A percentile compares a stretch with the other conserved stretches of the same genome.
Evolutionary conservation across 1,140 invertebrate genomes (phyloP).

Genomic region (Vanessa tameamea): DNA sequence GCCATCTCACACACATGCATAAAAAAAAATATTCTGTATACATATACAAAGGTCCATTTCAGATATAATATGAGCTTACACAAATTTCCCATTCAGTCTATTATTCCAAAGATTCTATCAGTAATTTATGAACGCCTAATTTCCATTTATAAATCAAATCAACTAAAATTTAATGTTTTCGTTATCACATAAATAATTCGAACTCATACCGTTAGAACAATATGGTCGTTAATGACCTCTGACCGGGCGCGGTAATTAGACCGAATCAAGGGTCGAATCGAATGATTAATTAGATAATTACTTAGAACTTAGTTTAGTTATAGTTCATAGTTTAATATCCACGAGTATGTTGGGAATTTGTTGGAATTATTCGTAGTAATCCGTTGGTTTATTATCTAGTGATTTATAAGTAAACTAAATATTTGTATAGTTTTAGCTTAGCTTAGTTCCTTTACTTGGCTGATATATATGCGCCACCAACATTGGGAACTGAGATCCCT

Average conservation of each 20-base stretch:
- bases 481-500: too few species aligned
- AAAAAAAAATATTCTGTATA: too few species aligned
- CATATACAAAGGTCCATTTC: too few species aligned
- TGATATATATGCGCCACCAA: too few species aligned
- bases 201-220: constrained; percentile 14
- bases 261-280: constrained; percentile 12
- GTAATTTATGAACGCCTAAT: not conserved
- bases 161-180: constrained; percentile 7
- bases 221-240: constrained; percentile 19
- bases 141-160: constrained; percentile 15
- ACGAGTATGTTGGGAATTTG: not conserved
- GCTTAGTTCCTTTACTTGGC: too few species aligned
- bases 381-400: too few species aligned
- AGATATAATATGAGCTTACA: too few species aligned
- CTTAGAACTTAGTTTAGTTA: not conserved
- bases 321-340: not conserved
- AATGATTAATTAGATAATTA: constrained; percentile 14
- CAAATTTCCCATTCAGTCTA: too few species aligned
- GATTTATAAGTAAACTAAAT: too few species aligned
- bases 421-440: too few species aligned
- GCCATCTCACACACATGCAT: too few species aligned
- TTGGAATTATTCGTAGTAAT: too few species aligned
- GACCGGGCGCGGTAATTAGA: constrained; percentile 14
- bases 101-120: not conserved
- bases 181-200: constrained; percentile 17